Conservation (phyloP, 2,113 vertebrate species). For the Litocranius walleri region DNA sequence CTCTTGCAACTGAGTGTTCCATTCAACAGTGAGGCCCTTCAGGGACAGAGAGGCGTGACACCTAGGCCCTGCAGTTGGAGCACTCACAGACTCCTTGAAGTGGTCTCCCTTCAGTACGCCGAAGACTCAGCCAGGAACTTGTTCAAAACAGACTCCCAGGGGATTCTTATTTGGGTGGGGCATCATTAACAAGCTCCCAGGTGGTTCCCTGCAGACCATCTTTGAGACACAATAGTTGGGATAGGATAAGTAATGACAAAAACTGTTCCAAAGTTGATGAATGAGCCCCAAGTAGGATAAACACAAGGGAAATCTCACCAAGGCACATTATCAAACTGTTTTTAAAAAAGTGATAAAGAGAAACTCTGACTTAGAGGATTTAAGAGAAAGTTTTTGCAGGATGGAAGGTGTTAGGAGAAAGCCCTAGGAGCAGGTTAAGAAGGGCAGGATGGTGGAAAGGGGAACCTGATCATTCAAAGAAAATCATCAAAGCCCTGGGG, state of each 20-base stretch:
- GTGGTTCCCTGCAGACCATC: not conserved
- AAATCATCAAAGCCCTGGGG: accelerated
- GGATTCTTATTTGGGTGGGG: not conserved
- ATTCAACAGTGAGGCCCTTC: not conserved
- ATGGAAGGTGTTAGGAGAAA: not conserved
- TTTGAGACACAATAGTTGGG: not conserved
- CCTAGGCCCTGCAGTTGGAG: not conserved
- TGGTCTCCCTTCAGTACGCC: not conserved
- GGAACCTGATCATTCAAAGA: not conserved
- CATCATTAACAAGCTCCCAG: not conserved
- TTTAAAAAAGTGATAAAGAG: not conserved
- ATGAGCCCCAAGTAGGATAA: not conserved
- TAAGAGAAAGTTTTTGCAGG: not conserved
- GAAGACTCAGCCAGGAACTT: not conserved
- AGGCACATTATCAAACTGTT: not conserved
- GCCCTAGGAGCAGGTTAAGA: not conserved
- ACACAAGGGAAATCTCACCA: not conserved
- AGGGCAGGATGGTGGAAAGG: not conserved
- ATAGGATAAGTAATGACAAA: not conserved
- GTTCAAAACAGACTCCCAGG: not conserved
- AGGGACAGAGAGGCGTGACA: not conserved
- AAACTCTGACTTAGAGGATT: not conserved
- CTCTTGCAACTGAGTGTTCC: not conserved
- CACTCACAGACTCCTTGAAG: not conserved
- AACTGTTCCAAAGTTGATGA: not conserved